These are phyloP conservation scores for Epinephelus fuscoguttatus DNA, from an alignment of 2,113 vertebrate genomes.

Conservation along the genomic window DNA sequence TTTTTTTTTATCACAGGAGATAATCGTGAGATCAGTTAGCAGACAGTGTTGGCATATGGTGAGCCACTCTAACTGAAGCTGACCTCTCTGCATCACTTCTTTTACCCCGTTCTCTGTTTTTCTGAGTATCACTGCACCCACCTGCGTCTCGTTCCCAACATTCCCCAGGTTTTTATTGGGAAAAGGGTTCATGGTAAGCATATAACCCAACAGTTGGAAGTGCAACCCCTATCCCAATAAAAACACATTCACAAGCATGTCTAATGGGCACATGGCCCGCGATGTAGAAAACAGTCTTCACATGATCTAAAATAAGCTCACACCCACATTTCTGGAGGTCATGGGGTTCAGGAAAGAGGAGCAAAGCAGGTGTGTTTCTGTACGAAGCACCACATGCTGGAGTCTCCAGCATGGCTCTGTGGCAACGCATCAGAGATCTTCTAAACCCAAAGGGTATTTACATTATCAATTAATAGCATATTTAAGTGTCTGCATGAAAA, in stretches of 20 bases:
- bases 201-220: conserved; percentile 44
- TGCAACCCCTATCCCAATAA: conserved; percentile 56
- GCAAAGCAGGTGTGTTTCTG: conserved; percentile 32
- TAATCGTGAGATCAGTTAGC: background rate
- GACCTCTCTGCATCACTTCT: conserved; percentile 7
- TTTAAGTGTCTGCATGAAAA: conserved; percentile 69
- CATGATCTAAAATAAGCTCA: conserved; percentile 18
- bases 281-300: conserved; percentile 57
- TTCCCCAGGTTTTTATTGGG: conserved; percentile 52
- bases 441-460: conserved; percentile 70
- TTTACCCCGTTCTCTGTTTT: background rate
- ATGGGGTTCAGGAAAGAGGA: conserved; percentile 1
- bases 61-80: background rate
- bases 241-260: conserved; percentile 50
- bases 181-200: conserved; percentile 33
- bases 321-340: conserved; percentile 30
- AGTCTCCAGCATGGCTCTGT: conserved; percentile 33
- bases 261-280: conserved; percentile 38
- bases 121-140: conserved; percentile 28
- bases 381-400: conserved; percentile 2
- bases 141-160: conserved; percentile 55
- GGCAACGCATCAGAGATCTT: conserved; percentile 19
- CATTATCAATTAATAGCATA: conserved; percentile 80
- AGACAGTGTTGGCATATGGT: conserved; percentile 1
- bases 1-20: background rate